Conservation (phyloP, 2,888 invertebrate genomes). For the Archips crataeganus region DNA sequence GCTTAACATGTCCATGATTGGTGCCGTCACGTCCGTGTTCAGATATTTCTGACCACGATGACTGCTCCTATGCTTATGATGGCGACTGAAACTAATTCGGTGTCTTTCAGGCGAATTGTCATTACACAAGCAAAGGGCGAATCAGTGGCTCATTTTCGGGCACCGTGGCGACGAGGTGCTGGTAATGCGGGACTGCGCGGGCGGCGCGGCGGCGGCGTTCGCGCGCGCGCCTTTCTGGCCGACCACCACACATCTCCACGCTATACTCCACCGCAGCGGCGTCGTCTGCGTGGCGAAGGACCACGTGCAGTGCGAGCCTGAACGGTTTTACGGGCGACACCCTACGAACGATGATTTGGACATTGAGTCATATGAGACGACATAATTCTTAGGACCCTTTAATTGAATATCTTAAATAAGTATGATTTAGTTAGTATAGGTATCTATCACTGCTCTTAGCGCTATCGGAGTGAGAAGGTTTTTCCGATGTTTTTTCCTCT, state of each 20-base stretch:
- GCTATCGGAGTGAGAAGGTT: too few relatives aligned
- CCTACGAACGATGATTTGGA: not conserved
- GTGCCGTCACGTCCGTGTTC: too few relatives aligned
- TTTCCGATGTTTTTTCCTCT: too few relatives aligned
- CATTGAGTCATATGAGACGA: not conserved
- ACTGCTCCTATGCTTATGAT: too few relatives aligned
- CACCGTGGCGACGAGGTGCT: constrained; percentile 56
- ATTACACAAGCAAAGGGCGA: constrained; percentile 52
- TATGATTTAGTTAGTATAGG: not conserved
- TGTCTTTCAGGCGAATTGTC: constrained; percentile 48
- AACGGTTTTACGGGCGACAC: not conserved
- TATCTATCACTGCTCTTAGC: too few relatives aligned
- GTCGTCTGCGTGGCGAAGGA: constrained; percentile 49
- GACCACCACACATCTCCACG: constrained; percentile 51
- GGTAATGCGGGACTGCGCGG: constrained; percentile 55
- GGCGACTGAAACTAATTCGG: too few relatives aligned
- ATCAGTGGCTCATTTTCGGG: constrained; percentile 57
- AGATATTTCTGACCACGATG: too few relatives aligned
- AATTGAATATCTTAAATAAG: not conserved
- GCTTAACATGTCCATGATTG: too few relatives aligned
- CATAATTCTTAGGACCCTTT: not conserved
- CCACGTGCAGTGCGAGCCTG: constrained; percentile 50
- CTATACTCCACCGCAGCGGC: constrained; percentile 56
- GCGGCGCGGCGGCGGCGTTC: constrained; percentile 54
- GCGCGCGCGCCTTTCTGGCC: constrained; percentile 62